Evolutionary conservation across 2,113 vertebrate species (phyloP).

Genomic region (Galeopterus variegatus): DNA sequence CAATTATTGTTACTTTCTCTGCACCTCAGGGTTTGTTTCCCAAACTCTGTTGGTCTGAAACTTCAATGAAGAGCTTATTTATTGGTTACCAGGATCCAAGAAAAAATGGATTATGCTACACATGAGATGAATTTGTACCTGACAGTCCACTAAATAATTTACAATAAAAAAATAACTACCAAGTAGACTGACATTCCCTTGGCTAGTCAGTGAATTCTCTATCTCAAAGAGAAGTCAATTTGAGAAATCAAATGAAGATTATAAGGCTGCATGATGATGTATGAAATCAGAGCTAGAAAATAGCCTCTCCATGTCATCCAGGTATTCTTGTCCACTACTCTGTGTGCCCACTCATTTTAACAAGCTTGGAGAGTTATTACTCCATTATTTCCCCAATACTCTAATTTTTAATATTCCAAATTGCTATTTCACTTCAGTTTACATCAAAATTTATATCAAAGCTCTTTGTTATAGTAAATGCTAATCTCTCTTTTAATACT

Average conservation of each 20-base stretch:
- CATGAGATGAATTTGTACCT: constrained; percentile 14
- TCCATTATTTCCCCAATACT: not conserved
- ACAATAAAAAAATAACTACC: constrained; percentile 40
- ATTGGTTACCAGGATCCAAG: not conserved
- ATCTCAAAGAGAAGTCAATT: constrained; percentile 52
- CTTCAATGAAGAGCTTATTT: constrained; percentile 51
- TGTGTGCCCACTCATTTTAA: not conserved
- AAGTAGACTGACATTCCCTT: not conserved
- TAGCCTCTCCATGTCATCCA: not conserved
- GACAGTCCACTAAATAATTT: constrained; percentile 60
- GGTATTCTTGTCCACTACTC: constrained; percentile 28
- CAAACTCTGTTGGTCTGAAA: constrained; percentile 42
- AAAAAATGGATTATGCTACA: constrained; percentile 56
- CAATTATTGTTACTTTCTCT: constrained; percentile 56
- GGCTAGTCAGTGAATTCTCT: constrained; percentile 19
- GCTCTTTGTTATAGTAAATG: not conserved
- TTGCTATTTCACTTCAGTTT: constrained; percentile 46
- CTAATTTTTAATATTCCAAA: constrained; percentile 34
- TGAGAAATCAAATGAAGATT: constrained; percentile 60
- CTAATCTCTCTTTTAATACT: constrained; percentile 45
- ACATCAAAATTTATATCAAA: constrained; percentile 50
- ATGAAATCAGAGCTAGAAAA: constrained; percentile 57
- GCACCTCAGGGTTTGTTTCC: constrained; percentile 35
- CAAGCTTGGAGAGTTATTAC: constrained; percentile 28
- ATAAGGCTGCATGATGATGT: not conserved